Conservation (phyloP, 2,888 invertebrate species). For the Calliphora vomitoria region DNA sequence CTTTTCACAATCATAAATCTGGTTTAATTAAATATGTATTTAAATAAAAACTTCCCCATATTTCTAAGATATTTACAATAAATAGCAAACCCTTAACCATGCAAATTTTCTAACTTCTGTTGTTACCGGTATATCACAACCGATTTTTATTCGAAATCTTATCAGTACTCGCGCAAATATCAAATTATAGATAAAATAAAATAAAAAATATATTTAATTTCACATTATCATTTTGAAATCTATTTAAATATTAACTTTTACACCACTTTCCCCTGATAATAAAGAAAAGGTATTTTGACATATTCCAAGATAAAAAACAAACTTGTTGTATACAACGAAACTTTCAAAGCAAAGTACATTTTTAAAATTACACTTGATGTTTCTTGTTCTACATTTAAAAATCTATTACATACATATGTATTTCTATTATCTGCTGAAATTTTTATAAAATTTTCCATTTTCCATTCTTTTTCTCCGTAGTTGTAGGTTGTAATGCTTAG, state of each 20-base stretch:
- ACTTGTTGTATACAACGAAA: too few relatives aligned
- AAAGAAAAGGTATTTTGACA: not conserved
- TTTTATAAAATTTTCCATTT: not conserved
- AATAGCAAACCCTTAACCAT: not conserved
- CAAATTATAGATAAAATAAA: constrained; percentile 3
- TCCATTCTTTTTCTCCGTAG: not conserved
- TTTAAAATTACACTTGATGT: too few relatives aligned
- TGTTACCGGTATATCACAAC: not conserved
- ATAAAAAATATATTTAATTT: not conserved
- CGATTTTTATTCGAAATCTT: not conserved
- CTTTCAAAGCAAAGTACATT: too few relatives aligned
- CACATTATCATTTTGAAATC: constrained; percentile 22
- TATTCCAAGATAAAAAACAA: not conserved
- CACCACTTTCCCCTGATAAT: not conserved
- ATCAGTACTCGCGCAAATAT: constrained; percentile 9
- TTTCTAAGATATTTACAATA: not conserved
- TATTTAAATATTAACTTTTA: constrained; percentile 24
- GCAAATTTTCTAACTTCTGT: not conserved
- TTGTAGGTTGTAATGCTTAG: not conserved
- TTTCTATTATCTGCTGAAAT: constrained; percentile 2
- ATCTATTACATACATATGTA: too few relatives aligned
- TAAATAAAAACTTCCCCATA: too few relatives aligned
- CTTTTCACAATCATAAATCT: too few relatives aligned
- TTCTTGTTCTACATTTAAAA: too few relatives aligned
- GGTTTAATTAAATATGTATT: too few relatives aligned